These are phyloP conservation scores for Gortyna flavago DNA, from an alignment of 2,888 invertebrate genomes.

Conservation along the genomic window DNA sequence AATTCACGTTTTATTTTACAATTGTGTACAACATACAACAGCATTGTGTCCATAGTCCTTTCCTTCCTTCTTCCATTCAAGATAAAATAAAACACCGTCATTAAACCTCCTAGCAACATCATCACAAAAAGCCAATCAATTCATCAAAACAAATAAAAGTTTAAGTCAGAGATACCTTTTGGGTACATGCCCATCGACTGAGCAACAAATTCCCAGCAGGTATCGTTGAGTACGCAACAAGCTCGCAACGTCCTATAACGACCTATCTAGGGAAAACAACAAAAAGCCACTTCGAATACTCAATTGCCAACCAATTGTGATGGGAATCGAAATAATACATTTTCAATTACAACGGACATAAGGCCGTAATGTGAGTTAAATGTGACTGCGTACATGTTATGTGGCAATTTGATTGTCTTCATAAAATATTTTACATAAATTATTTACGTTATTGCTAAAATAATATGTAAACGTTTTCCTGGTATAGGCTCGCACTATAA, in stretches of 20 bases:
- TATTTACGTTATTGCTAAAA: too few relatives aligned
- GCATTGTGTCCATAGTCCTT: not conserved
- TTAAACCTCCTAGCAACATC: slow-evolving; percentile 7
- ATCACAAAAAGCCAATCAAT: slow-evolving; percentile 40
- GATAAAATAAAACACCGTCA: slow-evolving; percentile 40
- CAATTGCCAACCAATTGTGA: slow-evolving; percentile 59
- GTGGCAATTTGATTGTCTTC: not conserved
- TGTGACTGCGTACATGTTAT: not conserved
- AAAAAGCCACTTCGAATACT: slow-evolving; percentile 59
- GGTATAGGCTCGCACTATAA: too few relatives aligned
- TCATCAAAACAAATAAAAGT: slow-evolving; percentile 47
- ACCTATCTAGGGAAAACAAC: slow-evolving; percentile 51
- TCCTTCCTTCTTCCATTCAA: slow-evolving; percentile 4
- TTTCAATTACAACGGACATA: slow-evolving; percentile 32
- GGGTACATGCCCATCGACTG: slow-evolving; percentile 35
- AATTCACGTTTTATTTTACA: slow-evolving; percentile 10
- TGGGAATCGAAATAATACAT: slow-evolving; percentile 52
- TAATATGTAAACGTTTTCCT: too few relatives aligned
- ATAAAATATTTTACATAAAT: too few relatives aligned
- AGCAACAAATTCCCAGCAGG: slow-evolving; percentile 50
- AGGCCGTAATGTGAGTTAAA: slow-evolving; percentile 19
- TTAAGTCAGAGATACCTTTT: slow-evolving; percentile 21
- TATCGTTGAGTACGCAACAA: slow-evolving; percentile 22
- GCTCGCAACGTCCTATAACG: slow-evolving; percentile 54
- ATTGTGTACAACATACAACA: not conserved